Conservation (phyloP, 1,140 invertebrate species). For the Halyomorpha halys region DNA sequence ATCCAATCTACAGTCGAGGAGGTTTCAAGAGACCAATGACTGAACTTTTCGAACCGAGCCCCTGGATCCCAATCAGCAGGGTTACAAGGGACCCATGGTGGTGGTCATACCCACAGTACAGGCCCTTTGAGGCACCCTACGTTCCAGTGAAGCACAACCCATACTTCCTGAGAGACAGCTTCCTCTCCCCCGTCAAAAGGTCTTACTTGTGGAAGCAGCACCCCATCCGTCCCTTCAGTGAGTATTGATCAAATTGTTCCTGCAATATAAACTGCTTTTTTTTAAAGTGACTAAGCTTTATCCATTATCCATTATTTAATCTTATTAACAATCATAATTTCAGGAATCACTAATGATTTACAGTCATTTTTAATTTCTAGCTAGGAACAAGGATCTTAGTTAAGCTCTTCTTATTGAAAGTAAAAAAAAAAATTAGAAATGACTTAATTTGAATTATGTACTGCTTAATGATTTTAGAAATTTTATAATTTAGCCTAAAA, state of each 20-base stretch:
- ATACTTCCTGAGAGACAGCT: conserved; percentile 72
- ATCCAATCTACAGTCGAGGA: conserved; percentile 55
- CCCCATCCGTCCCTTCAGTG: conserved; percentile 75
- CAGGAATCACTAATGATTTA: no score
- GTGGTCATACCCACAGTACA: conserved; percentile 67
- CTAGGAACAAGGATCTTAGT: no score
- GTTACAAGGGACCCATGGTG: conserved; percentile 76
- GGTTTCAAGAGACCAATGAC: conserved; percentile 49
- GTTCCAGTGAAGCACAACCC: conserved; percentile 46
- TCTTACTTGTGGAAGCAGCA: conserved; percentile 79
- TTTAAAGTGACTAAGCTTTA: not conserved
- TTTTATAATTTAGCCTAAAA: no score
- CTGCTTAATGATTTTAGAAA: no score
- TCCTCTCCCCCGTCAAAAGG: conserved; percentile 76
- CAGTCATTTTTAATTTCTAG: no score
- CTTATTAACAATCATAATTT: not conserved
- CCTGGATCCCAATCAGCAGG: conserved; percentile 60
- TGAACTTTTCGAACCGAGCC: conserved; percentile 64
- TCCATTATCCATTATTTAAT: not conserved
- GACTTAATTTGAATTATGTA: no score
- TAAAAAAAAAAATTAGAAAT: no score
- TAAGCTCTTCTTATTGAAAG: no score
- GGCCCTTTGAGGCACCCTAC: conserved; percentile 49
- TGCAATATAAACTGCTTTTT: no score
- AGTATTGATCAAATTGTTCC: conserved; percentile 32